Base-by-base conservation (phyloP, 2,888 invertebrate species). In the Pterobdella sp. region DNA sequence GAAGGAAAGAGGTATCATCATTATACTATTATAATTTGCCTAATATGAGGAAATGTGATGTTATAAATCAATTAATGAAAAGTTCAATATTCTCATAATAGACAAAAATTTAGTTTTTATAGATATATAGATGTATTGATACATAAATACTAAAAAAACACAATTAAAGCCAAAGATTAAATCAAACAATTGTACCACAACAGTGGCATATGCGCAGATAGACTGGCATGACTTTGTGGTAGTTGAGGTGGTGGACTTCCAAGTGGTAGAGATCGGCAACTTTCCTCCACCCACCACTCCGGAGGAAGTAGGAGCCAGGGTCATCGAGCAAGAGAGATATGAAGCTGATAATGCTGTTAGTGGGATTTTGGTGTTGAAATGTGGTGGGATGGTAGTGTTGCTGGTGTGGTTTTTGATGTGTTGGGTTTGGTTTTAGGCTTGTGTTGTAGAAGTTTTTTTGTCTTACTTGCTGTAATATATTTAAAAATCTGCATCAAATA, bases 141-240 rank as follows among this genome's bases (percentile, higher is more conserved):
- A n/a, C n/a, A n/a, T n/a, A n/a, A n/a, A n/a, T n/a, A n/a, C n/a
- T n/a, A n/a, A n/a, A n/a, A n/a, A n/a, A n/a, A n/a, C n/a, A n/a
- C n/a, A n/a, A n/a, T n/a, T n/a, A n/a, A n/a, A 42, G 42, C 42
- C 42, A 67, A 31, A 35, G 26, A 32, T 29, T 26, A 14, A 31
- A 7, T 31, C 22, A 67, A 10, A 32, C 32, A 31, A 10, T 1
- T 60, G 37, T 68, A 31, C n/a, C 22, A 3, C 79, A 79, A 64
- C 79, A 80, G 84, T 86, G 68, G 86, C 87, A 0, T 98, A 98
- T 83, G 95, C 96, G 0, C 94, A 94, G 81, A 96, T 98, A 76
- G 98, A 99, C 83, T 99, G 98, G 98, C 98, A 99, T 83, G 97
- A 98, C 84, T 99, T 99, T 84, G 97, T 98, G 0, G 97, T 99